Base-by-base conservation (phyloP, 1,140 invertebrate species). In the Sipha flava region DNA sequence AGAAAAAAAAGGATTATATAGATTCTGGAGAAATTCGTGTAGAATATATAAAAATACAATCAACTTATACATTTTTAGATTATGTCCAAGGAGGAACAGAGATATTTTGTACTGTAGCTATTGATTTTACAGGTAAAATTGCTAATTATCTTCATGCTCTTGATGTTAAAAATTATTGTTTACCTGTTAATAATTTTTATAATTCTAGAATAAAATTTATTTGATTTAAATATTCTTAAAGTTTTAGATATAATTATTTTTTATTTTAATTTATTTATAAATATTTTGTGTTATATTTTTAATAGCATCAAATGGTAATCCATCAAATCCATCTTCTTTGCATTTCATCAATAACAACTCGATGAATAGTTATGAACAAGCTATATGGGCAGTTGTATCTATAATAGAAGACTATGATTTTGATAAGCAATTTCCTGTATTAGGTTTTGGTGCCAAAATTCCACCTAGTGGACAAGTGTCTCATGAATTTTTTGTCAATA, bases 341-440 rank as follows among this genome's bases (percentile, higher is more conserved):
- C 90, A 92, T 83, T 90, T 87, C 82, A 85, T 88, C 40, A 86
- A 86, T 29, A 37, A 54, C 82, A 21, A 40, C 70, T 9, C n/a
- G n/a, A 85, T 84, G 66, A 91, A 90, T 84, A 87, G 88, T 82
- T 91, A 91, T 82, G 87, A 88, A 81, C 85, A 86, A 72, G 90
- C 90, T 14, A 87, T 92, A 14, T 84, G 84, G 45, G 85, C 89
- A 70, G 89, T 91, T 7, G 90, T 88, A 1, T 86, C 89, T 68
- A 91, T 92, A 73, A 90, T 91, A 68, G 87, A 91, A 83, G 89
- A 91, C 83, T 91, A 91, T 82, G 86, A 87, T 82, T 81, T 83
- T 26, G 88, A 89, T 81, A 88, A 89, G 81, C 81, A 87, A 83
- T 89, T 89, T 82, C 88, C 89, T 84, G 85, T 88, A 5, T 84